phyloP scores from a whole-genome alignment of 1,140 invertebrate genomes.

The Polypedilum pembai region DNA sequence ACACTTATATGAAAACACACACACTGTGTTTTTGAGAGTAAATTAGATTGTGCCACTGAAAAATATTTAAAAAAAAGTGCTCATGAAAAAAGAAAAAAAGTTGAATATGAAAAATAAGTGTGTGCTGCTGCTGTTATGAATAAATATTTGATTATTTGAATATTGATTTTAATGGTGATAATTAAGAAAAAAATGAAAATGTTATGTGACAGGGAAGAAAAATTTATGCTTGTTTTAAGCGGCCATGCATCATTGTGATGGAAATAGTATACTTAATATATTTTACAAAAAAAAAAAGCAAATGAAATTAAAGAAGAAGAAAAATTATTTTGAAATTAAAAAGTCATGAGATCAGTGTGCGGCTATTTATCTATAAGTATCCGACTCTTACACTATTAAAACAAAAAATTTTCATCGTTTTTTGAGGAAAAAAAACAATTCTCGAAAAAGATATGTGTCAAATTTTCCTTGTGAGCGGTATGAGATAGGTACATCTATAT shows the following conservation, averaged over 20 bases:
- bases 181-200: neutral
- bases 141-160: slow-evolving; percentile 20
- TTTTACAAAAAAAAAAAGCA: neutral
- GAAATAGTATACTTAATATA: neutral
- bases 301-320: neutral
- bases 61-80: too few relatives aligned
- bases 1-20: neutral
- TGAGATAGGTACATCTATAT: too few relatives aligned
- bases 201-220: neutral
- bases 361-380: neutral
- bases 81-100: neutral
- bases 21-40: neutral
- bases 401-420: neutral
- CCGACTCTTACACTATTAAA: neutral
- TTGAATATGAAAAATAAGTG: neutral
- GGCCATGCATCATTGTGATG: neutral
- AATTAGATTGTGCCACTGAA: neutral
- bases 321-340: neutral
- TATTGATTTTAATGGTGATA: slow-evolving; percentile 19
- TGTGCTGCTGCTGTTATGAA: neutral
- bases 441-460: too few relatives aligned
- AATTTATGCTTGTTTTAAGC: neutral
- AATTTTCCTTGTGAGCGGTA: too few relatives aligned
- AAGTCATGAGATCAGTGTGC: neutral
- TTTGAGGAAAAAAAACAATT: too few relatives aligned